A percentile compares a stretch with the other conserved stretches of the same genome.
Conservation (phyloP, 2,113 vertebrate genomes). For the Dendropsophus ebraccatus region DNA sequence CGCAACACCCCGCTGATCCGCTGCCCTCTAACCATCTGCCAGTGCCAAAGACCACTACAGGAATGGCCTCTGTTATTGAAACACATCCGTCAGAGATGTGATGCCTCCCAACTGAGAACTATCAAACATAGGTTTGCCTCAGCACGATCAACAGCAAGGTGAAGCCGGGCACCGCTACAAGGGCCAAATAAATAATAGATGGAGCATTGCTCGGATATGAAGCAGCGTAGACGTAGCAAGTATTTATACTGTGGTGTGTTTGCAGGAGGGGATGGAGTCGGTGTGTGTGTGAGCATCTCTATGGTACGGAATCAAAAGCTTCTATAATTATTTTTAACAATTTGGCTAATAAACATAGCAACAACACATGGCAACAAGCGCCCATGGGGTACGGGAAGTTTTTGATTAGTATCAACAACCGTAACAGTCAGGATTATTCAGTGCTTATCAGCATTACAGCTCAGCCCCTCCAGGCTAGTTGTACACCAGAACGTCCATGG, state of each 20-base stretch:
- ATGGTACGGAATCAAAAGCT: not conserved
- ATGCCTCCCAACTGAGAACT: not conserved
- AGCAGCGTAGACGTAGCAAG: not conserved
- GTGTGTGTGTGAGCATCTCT: not conserved
- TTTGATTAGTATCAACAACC: slow-evolving; percentile 15
- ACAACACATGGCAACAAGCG: slow-evolving; percentile 25
- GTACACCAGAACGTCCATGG: not conserved
- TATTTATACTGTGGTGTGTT: not conserved
- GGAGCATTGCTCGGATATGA: not conserved
- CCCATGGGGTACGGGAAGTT: not conserved
- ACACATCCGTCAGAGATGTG: slow-evolving; percentile 33
- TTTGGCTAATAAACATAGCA: not conserved
- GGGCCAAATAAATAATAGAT: not conserved
- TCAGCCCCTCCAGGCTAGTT: not conserved
- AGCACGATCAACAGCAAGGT: not conserved
- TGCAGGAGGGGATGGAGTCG: not conserved
- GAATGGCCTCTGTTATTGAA: slow-evolving; percentile 54
- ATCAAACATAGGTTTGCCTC: not conserved
- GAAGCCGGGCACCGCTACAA: fast-evolving
- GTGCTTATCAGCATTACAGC: not conserved
- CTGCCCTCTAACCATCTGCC: slow-evolving; percentile 60
- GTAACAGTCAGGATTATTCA: not conserved
- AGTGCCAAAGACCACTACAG: not conserved
- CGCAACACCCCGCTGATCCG: not conserved
- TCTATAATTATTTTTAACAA: not conserved